Evolutionary conservation across 2,113 vertebrate species (phyloP).

Genomic region (Carettochelys insculpta): DNA sequence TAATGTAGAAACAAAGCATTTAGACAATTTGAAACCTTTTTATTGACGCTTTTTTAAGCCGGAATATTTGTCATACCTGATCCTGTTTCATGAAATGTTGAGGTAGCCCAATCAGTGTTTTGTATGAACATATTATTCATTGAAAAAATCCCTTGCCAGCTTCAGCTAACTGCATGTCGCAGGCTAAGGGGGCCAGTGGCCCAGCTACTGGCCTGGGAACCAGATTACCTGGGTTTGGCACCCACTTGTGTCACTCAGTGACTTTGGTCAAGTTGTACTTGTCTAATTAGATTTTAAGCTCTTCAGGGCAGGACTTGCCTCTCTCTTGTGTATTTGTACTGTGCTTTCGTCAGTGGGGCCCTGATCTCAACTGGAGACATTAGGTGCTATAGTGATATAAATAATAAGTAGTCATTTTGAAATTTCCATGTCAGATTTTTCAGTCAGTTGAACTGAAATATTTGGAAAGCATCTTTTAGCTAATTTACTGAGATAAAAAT

Average conservation of each 20-base stretch:
- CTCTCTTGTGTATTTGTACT: not conserved
- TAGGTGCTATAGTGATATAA: conserved; percentile 2
- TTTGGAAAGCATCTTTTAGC: not conserved
- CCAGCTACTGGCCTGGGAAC: conserved; percentile 29
- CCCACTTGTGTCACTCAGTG: conserved; percentile 43
- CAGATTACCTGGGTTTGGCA: conserved; percentile 4
- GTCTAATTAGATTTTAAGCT: conserved; percentile 56
- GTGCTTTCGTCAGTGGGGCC: not conserved
- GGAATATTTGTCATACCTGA: not conserved
- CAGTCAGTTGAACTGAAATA: not conserved
- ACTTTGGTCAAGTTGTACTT: conserved; percentile 36
- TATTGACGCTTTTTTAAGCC: not conserved
- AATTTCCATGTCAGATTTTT: not conserved
- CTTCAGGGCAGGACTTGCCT: conserved; percentile 20
- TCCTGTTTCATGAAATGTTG: not conserved
- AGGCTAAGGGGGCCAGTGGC: not conserved
- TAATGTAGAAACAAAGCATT: not conserved
- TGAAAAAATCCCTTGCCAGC: not conserved
- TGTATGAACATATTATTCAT: not conserved
- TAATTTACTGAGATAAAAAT: conserved; percentile 7
- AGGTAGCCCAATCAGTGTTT: not conserved
- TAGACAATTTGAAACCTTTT: not conserved
- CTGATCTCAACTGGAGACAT: conserved; percentile 9
- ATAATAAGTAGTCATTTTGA: not conserved
- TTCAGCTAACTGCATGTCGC: not conserved